Evolutionary conservation across 2,888 invertebrate genomes (phyloP), one percentile per base, ranked within the genome.

Genomic region (Drosophila infuscata): DNA sequence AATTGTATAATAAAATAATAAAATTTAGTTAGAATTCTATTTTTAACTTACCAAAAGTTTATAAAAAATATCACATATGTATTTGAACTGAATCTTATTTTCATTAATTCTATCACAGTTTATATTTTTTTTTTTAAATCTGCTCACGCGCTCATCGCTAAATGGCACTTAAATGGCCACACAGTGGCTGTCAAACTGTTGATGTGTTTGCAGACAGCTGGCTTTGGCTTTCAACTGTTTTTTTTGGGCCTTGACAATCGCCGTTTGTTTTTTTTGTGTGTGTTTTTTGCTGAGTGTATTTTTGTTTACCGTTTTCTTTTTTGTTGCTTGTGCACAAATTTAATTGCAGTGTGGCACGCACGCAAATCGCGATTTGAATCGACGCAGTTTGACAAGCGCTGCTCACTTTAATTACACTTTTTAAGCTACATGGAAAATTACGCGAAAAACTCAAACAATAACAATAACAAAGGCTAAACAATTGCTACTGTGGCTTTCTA

Each of bases 331-430:
- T 51, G 17, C 41, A 58, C 74, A 51, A 76, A 75, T 80, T 79
- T 76, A 81, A 84, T 84, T 82, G 81, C 76, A 74, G 38, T 54
- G 67, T 61, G 74, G 69, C 84, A 87, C 87, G 87, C 86, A 83
- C 70, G 56, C 48, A 65, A 65, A 79, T 77, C 64, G 72, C 74
- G 72, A 80, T 60, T 66, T 56, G 57, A 65, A 83, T 70, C 65
- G 56, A 64, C 60, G 56, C 72, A 68, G 76, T 87, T 84, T 76
- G 70, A 74, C 74, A 74, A 32, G 76, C 82, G 38, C 56, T 29
- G 56, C 38, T 56, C 38, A n/a, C 70, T 81, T 81, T 78, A 81
- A 81, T 66, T 71, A 70, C 73, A 70, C 53, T 53, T 63, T 15
- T 64, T 62, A 25, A 67, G 65, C 68, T 54, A 67, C 76, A 85